Evolutionary conservation across 1,140 invertebrate species (phyloP).

Genomic region (Pachyrhynchus sulphureomaculatus): DNA sequence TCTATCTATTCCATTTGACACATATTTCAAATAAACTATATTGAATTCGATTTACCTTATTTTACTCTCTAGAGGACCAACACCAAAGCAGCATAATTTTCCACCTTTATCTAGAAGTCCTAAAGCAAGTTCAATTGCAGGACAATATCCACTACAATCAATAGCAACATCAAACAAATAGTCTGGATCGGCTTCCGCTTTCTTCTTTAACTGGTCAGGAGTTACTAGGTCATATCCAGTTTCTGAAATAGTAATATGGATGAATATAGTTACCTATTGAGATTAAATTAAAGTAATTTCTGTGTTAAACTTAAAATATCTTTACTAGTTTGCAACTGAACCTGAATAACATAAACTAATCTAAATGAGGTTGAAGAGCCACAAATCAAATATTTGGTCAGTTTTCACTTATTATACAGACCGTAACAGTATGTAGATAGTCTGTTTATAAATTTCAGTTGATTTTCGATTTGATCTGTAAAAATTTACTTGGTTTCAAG

Average conservation of each 20-base stretch:
- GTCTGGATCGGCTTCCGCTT: conserved; percentile 43
- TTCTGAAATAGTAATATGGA: conserved; percentile 30
- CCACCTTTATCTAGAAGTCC: conserved; percentile 54
- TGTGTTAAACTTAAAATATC: too few relatives aligned
- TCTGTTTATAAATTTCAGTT: too few relatives aligned
- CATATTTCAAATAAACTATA: background rate
- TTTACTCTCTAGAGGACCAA: conserved; percentile 54
- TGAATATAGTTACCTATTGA: background rate
- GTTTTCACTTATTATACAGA: too few relatives aligned
- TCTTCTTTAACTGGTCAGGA: conserved; percentile 58
- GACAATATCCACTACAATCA: conserved; percentile 66
- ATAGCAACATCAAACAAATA: conserved; percentile 62
- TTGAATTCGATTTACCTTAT: conserved; percentile 41
- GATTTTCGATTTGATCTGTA: too few relatives aligned
- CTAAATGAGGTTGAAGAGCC: too few relatives aligned
- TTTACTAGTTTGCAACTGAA: too few relatives aligned
- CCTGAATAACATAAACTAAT: too few relatives aligned
- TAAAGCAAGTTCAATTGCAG: conserved; percentile 58
- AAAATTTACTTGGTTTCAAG: too few relatives aligned
- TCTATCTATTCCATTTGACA: too few relatives aligned
- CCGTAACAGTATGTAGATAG: too few relatives aligned
- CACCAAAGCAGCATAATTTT: conserved; percentile 60
- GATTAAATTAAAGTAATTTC: background rate
- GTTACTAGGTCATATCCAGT: conserved; percentile 51
- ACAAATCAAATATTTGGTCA: too few relatives aligned